Evolutionary conservation across 1,140 invertebrate species (phyloP), one percentile per base, ranked within the genome.

Genomic region (Chelonus insularis): DNA sequence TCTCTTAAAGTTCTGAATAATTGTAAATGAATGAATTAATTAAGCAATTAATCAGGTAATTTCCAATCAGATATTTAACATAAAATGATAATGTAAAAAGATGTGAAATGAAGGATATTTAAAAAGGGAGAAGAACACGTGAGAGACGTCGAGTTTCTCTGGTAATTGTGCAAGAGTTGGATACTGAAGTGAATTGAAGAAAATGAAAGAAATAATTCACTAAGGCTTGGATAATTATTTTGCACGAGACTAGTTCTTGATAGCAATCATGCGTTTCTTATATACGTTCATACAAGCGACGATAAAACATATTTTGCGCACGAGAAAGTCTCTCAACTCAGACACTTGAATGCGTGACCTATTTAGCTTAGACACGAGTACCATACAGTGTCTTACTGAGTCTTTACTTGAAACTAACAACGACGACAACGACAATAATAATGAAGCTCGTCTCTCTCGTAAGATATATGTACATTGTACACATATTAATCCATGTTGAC

Each of bases 401-500:
- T 1, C 18, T 48, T 9, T 12, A 14, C 45, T 23, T 16, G 18
- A 43, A 16, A 25, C 18, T 48, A 25, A 25, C 21, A 25, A 48
- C 20, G 18, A 23, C 23, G 18, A 25, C 11, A 43, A 43, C 41
- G 7, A 39, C 37, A 12, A 11, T 39, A 43, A 43, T 43, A 16
- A 14, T n/a, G 18, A 16, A n/a, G 41, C 41, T 39, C 11, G 20
- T 55, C 14, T 55, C 41, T 43, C 14, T 43, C 8, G 8, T 21
- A n/a, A 55, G 14, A 16, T 43, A 18, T 14, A 43, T 18, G 18
- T 43, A 43, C 16, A 43, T 43, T 43, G 41, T 43, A 43, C 52
- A 55, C 32, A 55, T 55, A 55, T 36, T 34, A 55, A 34, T 18
- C 16, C 9, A 55, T 39, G 52, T 55, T 36, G 36, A 55, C 52